Evolutionary conservation across 2,888 invertebrate genomes (phyloP).

Genomic region (Lepeophtheirus nordmannii): DNA sequence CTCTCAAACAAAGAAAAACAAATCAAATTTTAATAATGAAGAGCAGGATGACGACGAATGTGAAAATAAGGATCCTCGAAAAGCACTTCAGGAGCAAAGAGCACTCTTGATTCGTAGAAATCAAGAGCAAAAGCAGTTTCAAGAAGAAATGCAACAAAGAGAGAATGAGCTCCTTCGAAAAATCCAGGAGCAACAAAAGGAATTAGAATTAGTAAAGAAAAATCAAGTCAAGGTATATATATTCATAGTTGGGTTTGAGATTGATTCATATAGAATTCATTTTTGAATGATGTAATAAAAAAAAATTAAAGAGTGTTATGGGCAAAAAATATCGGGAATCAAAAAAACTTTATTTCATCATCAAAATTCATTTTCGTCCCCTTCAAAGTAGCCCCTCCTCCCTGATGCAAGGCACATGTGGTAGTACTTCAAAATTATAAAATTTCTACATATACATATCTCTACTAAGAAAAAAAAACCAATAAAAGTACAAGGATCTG

Average conservation of each 20-base stretch:
- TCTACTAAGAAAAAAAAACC: too few species aligned
- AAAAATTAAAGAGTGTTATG: too few species aligned
- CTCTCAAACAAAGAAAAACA: neutral
- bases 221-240: slow-evolving; percentile 11
- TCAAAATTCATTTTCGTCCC: too few species aligned
- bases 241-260: neutral
- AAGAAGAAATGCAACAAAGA: slow-evolving; percentile 18
- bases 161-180: slow-evolving; percentile 17
- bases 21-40: neutral
- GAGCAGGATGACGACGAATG: slow-evolving; percentile 11
- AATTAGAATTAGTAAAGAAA: slow-evolving; percentile 20
- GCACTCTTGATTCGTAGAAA: neutral
- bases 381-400: too few species aligned
- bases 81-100: neutral
- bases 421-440: too few species aligned
- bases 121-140: slow-evolving; percentile 19
- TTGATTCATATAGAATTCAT: neutral
- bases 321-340: too few species aligned
- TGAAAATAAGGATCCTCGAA: neutral
- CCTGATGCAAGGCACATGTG: too few species aligned
- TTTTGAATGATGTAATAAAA: neutral
- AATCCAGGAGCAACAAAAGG: slow-evolving; percentile 18
- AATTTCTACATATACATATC: too few species aligned
- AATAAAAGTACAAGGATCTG: too few species aligned
- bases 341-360: too few species aligned